These are phyloP conservation scores for Drosophila tanythrix DNA, from an alignment of 2,888 invertebrate genomes.

Conservation along the genomic window DNA sequence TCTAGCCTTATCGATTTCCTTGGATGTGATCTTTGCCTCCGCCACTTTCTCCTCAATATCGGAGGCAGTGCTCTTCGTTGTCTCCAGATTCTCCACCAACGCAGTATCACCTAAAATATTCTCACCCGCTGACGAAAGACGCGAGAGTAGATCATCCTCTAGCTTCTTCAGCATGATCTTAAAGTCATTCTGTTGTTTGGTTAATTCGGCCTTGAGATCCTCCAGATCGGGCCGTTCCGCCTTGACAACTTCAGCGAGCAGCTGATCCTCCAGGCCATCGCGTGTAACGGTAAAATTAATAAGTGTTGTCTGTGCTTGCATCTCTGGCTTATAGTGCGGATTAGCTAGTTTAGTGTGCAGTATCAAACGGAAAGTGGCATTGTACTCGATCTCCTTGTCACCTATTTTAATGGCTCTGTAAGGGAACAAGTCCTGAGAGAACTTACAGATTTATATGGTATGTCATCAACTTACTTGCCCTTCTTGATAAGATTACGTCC, in stretches of 20 bases:
- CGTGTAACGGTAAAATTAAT: conserved; percentile 99
- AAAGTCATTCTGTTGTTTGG: conserved; percentile 98
- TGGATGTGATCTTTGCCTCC: conserved; percentile 96
- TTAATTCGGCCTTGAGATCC: conserved; percentile 96
- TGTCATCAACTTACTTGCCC: conserved; percentile 88
- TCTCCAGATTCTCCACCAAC: conserved; percentile 97
- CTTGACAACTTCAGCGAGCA: conserved; percentile 97
- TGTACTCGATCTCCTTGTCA: conserved; percentile 98
- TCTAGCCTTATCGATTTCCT: conserved; percentile 96
- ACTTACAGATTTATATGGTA: neutral
- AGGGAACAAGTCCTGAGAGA: conserved; percentile 15
- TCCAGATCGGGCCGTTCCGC: conserved; percentile 98
- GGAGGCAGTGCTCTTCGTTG: conserved; percentile 97
- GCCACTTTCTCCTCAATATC: conserved; percentile 97
- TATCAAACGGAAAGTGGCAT: conserved; percentile 93
- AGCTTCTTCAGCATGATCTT: conserved; percentile 96
- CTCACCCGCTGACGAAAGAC: conserved; percentile 95
- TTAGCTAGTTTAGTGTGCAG: conserved; percentile 98
- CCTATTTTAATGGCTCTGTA: conserved; percentile 96
- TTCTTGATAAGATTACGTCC: conserved; percentile 97
- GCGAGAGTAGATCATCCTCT: conserved; percentile 96
- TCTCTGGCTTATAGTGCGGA: conserved; percentile 99
- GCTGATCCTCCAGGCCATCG: conserved; percentile 97
- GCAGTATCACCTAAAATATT: conserved; percentile 97
- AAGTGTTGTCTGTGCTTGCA: conserved; percentile 98